Evolutionary conservation across 2,888 invertebrate species (phyloP).

Genomic region (Drosophila pegasa): DNA sequence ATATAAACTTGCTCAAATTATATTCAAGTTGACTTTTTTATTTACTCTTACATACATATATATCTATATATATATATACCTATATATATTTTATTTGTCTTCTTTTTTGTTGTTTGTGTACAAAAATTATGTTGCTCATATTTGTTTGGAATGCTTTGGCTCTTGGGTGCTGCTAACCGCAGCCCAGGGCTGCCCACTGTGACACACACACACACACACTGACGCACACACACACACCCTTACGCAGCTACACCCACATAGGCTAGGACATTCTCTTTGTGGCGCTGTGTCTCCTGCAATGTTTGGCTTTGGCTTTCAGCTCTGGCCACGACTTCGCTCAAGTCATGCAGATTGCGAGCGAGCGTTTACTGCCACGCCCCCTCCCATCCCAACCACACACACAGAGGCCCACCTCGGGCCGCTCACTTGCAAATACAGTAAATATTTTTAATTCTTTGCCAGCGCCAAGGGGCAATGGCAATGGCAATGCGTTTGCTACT

Average conservation of each 20-base stretch:
- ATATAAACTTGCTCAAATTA: conserved; percentile 16
- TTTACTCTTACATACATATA: conserved; percentile 6
- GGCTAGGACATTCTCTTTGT: conserved; percentile 71
- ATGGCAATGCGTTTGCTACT: conserved; percentile 61
- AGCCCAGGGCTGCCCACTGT: conserved; percentile 29
- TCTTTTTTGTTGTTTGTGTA: conserved; percentile 23
- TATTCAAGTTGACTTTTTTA: conserved; percentile 43
- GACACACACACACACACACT: conserved; percentile 38
- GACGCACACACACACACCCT: conserved; percentile 8
- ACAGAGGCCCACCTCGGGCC: conserved; percentile 8
- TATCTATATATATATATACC: not conserved
- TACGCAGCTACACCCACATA: conserved; percentile 14
- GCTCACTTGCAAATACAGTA: conserved; percentile 77
- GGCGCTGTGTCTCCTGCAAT: conserved; percentile 49
- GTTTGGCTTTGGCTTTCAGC: conserved; percentile 23
- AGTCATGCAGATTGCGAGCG: conserved; percentile 57
- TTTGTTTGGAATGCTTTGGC: conserved; percentile 77
- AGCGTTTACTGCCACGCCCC: conserved; percentile 22
- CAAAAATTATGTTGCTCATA: conserved; percentile 74
- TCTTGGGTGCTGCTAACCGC: conserved; percentile 38
- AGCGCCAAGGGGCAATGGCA: conserved; percentile 72
- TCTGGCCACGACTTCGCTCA: conserved; percentile 53
- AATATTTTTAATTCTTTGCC: conserved; percentile 81
- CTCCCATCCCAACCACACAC: not conserved
- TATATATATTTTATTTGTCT: conserved; percentile 1